Conservation (phyloP, 2,113 vertebrate species). For the Caracal caracal region DNA sequence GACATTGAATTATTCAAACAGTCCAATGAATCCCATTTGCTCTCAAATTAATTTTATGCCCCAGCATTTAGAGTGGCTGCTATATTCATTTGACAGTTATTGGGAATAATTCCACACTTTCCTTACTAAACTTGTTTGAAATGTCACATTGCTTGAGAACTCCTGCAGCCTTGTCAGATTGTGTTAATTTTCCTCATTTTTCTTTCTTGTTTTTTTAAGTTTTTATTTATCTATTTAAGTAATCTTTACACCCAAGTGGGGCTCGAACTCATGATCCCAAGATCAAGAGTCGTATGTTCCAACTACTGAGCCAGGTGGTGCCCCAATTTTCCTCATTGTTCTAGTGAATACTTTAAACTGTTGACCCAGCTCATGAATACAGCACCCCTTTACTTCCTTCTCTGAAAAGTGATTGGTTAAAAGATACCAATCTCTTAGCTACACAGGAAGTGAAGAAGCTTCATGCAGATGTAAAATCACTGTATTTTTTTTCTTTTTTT, state of each 20-base stretch:
- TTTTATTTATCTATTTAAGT: no score
- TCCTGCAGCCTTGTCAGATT: neutral
- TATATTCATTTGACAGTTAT: neutral
- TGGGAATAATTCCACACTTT: constrained; percentile 32
- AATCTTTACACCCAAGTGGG: no score
- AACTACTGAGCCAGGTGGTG: no score
- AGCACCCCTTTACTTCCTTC: neutral
- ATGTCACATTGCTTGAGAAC: neutral
- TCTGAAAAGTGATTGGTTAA: neutral
- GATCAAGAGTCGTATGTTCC: no score
- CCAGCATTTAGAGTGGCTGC: neutral
- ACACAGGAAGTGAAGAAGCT: neutral
- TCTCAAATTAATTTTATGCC: neutral
- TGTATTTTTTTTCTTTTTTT: neutral
- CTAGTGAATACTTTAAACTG: constrained; percentile 47
- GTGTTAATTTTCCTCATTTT: constrained; percentile 30
- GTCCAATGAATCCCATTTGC: neutral
- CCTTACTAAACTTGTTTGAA: constrained; percentile 9
- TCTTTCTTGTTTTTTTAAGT: neutral
- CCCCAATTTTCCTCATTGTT: neutral
- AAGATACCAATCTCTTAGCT: neutral
- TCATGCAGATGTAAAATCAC: neutral
- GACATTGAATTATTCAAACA: neutral
- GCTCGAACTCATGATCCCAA: no score
- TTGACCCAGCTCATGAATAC: neutral